phyloP scores from a whole-genome alignment of 2,888 invertebrate species.

The Apocheima hispidaria region DNA sequence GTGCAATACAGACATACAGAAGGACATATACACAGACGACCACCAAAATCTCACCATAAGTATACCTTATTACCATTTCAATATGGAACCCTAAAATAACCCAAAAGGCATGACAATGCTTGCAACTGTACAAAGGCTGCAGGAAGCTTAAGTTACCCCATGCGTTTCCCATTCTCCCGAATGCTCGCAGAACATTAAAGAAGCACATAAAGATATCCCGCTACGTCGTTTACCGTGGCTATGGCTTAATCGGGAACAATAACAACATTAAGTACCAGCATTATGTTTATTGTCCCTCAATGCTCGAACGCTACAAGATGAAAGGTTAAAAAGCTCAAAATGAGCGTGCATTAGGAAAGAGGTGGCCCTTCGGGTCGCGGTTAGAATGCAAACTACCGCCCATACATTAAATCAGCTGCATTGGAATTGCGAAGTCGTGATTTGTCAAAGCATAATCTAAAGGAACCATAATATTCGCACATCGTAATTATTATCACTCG shows the following conservation, averaged over 20 bases:
- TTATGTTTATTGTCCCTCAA: constrained; percentile 82
- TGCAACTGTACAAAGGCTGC: neutral
- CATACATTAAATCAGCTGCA: constrained; percentile 86
- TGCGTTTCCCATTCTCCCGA: constrained; percentile 4
- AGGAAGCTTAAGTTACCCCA: neutral
- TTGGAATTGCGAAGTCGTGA: constrained; percentile 86
- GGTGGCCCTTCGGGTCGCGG: constrained; percentile 84
- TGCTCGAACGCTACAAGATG: constrained; percentile 81
- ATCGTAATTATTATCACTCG: constrained; percentile 85
- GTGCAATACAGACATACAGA: too few relatives aligned
- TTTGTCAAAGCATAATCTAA: constrained; percentile 86
- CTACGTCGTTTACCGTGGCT: constrained; percentile 41
- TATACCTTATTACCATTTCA: too few relatives aligned
- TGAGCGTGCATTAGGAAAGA: constrained; percentile 86
- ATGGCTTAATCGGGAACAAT: constrained; percentile 68
- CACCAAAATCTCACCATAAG: too few relatives aligned
- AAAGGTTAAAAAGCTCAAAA: constrained; percentile 86
- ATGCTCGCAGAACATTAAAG: constrained; percentile 15
- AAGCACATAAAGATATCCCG: constrained; percentile 22
- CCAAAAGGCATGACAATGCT: neutral
- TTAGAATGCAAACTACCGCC: constrained; percentile 86
- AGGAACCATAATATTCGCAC: constrained; percentile 85
- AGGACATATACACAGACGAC: too few relatives aligned
- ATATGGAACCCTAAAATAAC: neutral
- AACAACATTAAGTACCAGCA: constrained; percentile 71